These are phyloP conservation scores for Megalops atlanticus DNA, from an alignment of 2,113 vertebrate genomes.

Conservation along the genomic window DNA sequence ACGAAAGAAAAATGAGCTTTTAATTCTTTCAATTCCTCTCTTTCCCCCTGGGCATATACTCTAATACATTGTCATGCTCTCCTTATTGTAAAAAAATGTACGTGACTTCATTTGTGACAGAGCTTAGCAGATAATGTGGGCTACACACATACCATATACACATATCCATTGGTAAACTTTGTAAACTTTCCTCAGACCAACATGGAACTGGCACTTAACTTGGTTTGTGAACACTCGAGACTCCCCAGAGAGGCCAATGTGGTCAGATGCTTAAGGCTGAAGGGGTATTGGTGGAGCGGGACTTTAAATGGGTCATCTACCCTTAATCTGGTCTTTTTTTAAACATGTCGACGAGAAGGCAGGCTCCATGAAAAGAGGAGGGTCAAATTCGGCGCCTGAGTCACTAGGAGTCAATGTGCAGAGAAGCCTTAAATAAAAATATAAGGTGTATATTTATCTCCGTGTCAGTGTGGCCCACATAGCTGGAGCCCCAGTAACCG, in stretches of 20 bases:
- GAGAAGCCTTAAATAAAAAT: slow-evolving; percentile 33
- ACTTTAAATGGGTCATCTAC: slow-evolving; percentile 25
- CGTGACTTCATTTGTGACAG: neutral
- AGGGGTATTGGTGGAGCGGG: neutral
- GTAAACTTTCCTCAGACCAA: neutral
- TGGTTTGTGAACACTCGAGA: neutral
- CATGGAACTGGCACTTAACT: neutral
- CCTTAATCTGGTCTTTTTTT: slow-evolving; percentile 18
- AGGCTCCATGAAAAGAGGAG: slow-evolving; percentile 10
- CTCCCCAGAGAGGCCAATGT: neutral
- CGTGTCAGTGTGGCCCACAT: neutral
- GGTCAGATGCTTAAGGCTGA: neutral
- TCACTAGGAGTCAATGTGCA: slow-evolving; percentile 31
- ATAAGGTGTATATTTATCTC: slow-evolving; percentile 35
- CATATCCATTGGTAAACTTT: neutral
- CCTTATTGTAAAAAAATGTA: neutral
- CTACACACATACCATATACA: neutral
- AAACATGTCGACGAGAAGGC: neutral
- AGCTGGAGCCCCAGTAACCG: slow-evolving; percentile 1
- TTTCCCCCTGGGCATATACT: neutral
- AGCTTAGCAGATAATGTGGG: neutral
- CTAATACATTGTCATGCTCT: neutral
- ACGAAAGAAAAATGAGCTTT: neutral
- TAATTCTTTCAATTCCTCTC: neutral
- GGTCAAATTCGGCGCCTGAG: slow-evolving; percentile 43